These are phyloP conservation scores for Anhinga rufa DNA, from an alignment of 2,113 vertebrate species.

Conservation along the genomic window DNA sequence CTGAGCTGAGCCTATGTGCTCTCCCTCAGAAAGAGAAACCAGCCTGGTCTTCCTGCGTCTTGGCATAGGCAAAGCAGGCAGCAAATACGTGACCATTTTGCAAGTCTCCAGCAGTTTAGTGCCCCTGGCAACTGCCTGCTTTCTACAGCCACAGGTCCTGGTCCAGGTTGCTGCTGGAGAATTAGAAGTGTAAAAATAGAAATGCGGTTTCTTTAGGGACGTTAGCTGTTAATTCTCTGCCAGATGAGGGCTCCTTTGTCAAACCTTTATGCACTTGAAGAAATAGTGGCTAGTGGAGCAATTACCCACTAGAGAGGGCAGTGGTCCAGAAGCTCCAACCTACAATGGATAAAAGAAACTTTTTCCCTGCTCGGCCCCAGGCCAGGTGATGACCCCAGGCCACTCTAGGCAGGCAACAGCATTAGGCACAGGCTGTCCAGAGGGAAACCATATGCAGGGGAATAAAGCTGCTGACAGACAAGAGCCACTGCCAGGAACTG, in stretches of 20 bases:
- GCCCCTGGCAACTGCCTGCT: neutral
- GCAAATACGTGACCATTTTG: neutral
- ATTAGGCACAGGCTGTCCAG: neutral
- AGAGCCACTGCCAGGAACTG: neutral
- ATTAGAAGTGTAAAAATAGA: neutral
- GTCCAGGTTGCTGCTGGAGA: neutral
- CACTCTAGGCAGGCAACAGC: neutral
- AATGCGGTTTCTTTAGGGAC: neutral
- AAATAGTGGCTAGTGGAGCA: neutral
- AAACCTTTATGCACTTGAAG: neutral
- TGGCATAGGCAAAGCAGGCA: neutral
- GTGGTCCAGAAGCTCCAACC: neutral
- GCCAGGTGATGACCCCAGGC: neutral
- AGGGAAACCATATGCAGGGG: neutral
- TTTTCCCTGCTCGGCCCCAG: neutral
- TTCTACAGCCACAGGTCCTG: neutral
- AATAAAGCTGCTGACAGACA: neutral
- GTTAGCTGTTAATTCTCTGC: neutral
- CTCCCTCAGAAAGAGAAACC: neutral
- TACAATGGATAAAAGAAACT: neutral
- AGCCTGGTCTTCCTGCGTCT: neutral
- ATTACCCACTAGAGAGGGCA: neutral
- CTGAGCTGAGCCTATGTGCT: fast-evolving
- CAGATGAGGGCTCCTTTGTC: conserved; percentile 1
- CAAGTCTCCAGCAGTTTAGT: neutral